Evolutionary conservation across 1,140 invertebrate genomes (phyloP).

Genomic region (Ostrea denselamellosa): DNA sequence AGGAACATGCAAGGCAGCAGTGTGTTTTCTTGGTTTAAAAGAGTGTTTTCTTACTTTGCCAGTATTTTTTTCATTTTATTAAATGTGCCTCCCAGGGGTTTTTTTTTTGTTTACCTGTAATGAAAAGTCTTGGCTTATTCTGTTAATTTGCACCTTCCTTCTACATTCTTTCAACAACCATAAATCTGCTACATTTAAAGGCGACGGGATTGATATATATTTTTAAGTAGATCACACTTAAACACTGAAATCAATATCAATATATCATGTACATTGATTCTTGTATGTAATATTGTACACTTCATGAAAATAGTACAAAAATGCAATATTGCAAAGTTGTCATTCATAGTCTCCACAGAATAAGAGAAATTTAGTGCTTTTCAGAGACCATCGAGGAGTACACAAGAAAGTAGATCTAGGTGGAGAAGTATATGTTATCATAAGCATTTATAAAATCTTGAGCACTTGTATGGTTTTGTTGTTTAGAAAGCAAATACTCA

Average conservation of each 20-base stretch:
- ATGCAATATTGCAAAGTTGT: neutral
- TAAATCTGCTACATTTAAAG: neutral
- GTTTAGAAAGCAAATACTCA: neutral
- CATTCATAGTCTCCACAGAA: neutral
- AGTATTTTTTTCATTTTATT: too few relatives aligned
- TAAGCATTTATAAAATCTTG: neutral
- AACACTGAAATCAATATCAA: too few relatives aligned
- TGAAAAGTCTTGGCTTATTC: neutral
- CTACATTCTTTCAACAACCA: neutral
- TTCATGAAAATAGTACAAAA: too few relatives aligned
- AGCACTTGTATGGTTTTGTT: neutral
- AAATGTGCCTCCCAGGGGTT: neutral
- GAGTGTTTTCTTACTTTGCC: too few relatives aligned
- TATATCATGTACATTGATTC: too few relatives aligned
- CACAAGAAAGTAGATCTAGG: neutral
- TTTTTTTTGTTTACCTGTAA: neutral
- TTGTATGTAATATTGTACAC: too few relatives aligned
- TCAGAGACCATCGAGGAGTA: neutral
- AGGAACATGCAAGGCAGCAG: too few relatives aligned
- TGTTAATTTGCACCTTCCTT: constrained; percentile 6
- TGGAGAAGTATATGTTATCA: constrained; percentile 12
- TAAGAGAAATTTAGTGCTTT: neutral
- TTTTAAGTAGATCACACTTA: too few relatives aligned
- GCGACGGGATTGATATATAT: neutral
- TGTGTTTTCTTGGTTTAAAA: too few relatives aligned